Conservation (phyloP, 2,888 invertebrate genomes). For the Herminia tarsipennalis region DNA sequence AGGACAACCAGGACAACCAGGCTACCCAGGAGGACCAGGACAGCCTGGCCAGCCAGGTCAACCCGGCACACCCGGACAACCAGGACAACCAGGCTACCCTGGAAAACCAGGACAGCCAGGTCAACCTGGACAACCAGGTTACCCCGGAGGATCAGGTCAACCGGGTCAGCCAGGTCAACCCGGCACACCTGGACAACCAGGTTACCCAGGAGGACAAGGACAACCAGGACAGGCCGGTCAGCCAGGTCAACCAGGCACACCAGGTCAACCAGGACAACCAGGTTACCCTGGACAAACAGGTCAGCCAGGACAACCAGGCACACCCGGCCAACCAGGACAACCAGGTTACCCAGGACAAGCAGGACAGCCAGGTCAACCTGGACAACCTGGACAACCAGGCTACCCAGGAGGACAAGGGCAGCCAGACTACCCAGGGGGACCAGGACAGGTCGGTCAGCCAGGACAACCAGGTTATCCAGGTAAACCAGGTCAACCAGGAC, state of each 20-base stretch:
- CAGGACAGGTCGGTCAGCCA: constrained; percentile 34
- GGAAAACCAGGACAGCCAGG: constrained; percentile 3
- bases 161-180: constrained; percentile 4
- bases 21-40: neutral
- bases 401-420: constrained; percentile 5
- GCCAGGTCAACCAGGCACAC: constrained; percentile 1
- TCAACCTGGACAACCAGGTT: neutral
- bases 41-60: neutral
- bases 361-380: constrained; percentile 6
- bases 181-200: constrained; percentile 5
- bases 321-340: neutral
- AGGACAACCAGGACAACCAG: neutral
- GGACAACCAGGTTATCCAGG: constrained; percentile 1
- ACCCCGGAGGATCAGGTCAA: neutral
- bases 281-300: constrained; percentile 4
- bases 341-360: neutral
- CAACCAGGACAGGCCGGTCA: constrained; percentile 4
- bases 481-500: constrained; percentile 3
- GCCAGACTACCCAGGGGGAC: constrained; percentile 22
- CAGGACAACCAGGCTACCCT: neutral
- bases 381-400: constrained; percentile 11
- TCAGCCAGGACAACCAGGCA: neutral
- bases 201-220: constrained; percentile 1
- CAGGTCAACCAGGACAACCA: constrained; percentile 4
- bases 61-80: neutral